Percentiles rank a stretch among this genome's conserved stretches.
Evolutionary conservation across 1,140 invertebrate species (phyloP).

Genomic region (Tyrophagus putrescentiae): DNA sequence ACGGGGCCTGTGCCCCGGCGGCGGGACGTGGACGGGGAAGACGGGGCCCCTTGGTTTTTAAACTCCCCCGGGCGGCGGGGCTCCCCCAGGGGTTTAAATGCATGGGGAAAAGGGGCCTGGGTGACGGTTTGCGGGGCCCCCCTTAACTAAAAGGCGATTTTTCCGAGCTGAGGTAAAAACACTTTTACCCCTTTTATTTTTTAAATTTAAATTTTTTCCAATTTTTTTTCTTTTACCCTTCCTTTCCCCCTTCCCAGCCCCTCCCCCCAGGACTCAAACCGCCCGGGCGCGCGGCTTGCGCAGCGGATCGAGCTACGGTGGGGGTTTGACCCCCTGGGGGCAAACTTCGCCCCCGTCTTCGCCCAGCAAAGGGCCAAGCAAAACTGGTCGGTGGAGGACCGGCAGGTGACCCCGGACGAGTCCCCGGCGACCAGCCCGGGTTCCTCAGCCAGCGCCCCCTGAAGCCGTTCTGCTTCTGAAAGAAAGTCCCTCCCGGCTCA

Average conservation of each 20-base stretch:
- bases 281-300: background rate
- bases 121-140: no score
- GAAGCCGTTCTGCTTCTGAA: slow-evolving; percentile 18
- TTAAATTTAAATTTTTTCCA: background rate
- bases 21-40: no score
- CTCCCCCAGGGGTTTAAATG: no score
- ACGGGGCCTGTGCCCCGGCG: no score
- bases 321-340: background rate
- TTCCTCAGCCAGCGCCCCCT: background rate
- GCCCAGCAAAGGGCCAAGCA: background rate
- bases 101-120: no score
- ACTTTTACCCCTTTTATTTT: background rate
- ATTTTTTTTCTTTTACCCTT: background rate
- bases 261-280: slow-evolving; percentile 4
- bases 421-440: slow-evolving; percentile 13
- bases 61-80: no score
- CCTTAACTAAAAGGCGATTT: no score
- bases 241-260: background rate
- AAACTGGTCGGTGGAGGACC: background rate
- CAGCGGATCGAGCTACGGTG: slow-evolving; percentile 10
- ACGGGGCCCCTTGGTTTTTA: no score
- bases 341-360: slow-evolving; percentile 2
- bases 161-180: no score
- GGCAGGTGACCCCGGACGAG: slow-evolving; percentile 16
- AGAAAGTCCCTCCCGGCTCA: no score